Percentiles rank a stretch among this genome's conserved stretches.
These are phyloP conservation scores for Acleris laterana DNA, from an alignment of 2,888 invertebrate genomes.

Conservation along the genomic window DNA sequence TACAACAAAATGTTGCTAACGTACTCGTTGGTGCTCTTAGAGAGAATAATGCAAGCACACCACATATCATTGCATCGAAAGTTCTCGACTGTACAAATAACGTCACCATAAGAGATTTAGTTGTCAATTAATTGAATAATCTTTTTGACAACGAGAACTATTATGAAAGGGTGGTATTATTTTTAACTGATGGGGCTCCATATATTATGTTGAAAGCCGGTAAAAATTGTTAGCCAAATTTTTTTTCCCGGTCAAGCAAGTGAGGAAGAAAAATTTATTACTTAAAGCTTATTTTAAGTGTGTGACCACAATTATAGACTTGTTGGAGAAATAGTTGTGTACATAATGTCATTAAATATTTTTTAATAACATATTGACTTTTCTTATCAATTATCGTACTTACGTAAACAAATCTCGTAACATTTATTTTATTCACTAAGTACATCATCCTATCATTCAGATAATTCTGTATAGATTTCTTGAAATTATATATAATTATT, in stretches of 20 bases:
- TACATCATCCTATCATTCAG: not conserved
- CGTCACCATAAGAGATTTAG: not conserved
- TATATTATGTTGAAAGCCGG: too few species aligned
- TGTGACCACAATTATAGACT: not conserved
- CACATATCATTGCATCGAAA: constrained; percentile 14
- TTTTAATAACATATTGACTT: constrained; percentile 5
- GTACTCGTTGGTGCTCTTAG: constrained; percentile 13
- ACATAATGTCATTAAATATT: not conserved
- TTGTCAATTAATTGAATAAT: not conserved
- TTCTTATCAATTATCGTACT: not conserved
- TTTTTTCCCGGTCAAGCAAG: too few species aligned
- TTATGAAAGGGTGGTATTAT: not conserved
- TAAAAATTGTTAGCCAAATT: too few species aligned
- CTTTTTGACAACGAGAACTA: constrained; percentile 12
- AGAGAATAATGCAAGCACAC: constrained; percentile 13
- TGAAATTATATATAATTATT: too few species aligned
- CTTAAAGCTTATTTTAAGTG: too few species aligned
- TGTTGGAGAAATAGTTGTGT: not conserved
- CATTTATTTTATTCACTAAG: too few species aligned
- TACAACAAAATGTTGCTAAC: constrained; percentile 12
- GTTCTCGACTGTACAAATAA: constrained; percentile 15
- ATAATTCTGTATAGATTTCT: too few species aligned
- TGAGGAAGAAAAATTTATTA: too few species aligned
- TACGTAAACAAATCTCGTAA: not conserved
- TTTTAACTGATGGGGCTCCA: too few species aligned